Percentiles rank a stretch among this genome's conserved stretches.
Conservation (phyloP, 2,797 vertebrate genomes). For the Pachyuromys duprasi region DNA sequence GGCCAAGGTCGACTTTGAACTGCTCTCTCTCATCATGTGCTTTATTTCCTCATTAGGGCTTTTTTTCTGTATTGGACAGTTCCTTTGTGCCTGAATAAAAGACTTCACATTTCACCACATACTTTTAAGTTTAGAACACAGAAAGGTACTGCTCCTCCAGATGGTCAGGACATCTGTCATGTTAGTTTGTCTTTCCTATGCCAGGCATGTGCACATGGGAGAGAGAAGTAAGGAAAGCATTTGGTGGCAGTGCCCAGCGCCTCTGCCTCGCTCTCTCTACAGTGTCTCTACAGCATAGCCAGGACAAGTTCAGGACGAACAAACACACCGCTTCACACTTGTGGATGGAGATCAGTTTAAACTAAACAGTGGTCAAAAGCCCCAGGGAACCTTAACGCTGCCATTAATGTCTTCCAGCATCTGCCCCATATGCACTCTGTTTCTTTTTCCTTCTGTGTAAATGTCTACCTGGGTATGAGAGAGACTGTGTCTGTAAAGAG, state of each 20-base stretch:
- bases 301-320: not conserved
- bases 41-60: conserved; percentile 75
- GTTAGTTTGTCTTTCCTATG: not conserved
- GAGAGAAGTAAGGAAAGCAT: not conserved
- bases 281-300: not conserved
- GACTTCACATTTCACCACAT: conserved; percentile 12
- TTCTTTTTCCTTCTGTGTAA: not conserved
- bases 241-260: not conserved
- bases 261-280: not conserved
- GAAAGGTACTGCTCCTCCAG: conserved; percentile 6
- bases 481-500: not conserved
- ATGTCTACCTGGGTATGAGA: not conserved
- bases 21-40: conserved; percentile 50
- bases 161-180: not conserved
- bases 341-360: not conserved
- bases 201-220: not conserved
- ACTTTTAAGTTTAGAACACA: conserved; percentile 40
- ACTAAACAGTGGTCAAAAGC: not conserved
- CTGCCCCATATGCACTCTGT: not conserved
- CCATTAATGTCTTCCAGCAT: not conserved
- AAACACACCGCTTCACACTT: not conserved
- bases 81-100: conserved; percentile 16
- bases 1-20: no score
- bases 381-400: not conserved
- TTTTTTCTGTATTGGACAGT: conserved; percentile 59